phyloP scores from a whole-genome alignment of 2,888 invertebrate genomes.

The Rambutsinella grinnellia region DNA sequence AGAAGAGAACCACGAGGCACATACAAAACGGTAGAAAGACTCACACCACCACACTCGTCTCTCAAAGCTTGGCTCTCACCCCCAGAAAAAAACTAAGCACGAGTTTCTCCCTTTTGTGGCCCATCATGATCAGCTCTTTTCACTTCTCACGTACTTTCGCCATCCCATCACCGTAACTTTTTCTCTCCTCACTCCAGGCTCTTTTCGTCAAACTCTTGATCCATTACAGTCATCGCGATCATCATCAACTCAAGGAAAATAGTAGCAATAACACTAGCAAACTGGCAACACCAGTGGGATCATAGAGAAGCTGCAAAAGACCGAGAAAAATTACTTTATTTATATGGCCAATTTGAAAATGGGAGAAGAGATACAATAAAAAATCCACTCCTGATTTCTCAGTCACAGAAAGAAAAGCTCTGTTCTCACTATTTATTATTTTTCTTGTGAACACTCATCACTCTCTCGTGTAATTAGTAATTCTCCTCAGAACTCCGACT shows the following conservation, averaged over 20 bases:
- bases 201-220: conserved; percentile 51
- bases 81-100: too few species aligned
- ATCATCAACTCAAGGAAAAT: conserved; percentile 26
- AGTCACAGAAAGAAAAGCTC: too few species aligned
- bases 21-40: conserved; percentile 28
- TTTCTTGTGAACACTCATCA: too few species aligned
- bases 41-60: conserved; percentile 30
- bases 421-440: neutral
- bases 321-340: too few species aligned
- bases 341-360: too few species aligned
- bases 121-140: conserved; percentile 47
- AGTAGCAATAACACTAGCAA: conserved; percentile 37
- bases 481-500: conserved; percentile 24
- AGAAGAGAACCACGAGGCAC: conserved; percentile 42
- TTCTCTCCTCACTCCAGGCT: conserved; percentile 15
- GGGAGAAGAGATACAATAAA: too few species aligned
- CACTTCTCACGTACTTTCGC: conserved; percentile 45
- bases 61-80: conserved; percentile 14
- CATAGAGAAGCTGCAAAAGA: too few species aligned
- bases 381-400: too few species aligned
- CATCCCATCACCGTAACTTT: conserved; percentile 4
- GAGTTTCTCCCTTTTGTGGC: conserved; percentile 23
- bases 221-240: conserved; percentile 29
- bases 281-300: conserved; percentile 17
- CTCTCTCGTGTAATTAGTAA: conserved; percentile 30